Evolutionary conservation across 1,140 invertebrate genomes (phyloP), one percentile per base, ranked within the genome.

Genomic region (Triops cancriformis): DNA sequence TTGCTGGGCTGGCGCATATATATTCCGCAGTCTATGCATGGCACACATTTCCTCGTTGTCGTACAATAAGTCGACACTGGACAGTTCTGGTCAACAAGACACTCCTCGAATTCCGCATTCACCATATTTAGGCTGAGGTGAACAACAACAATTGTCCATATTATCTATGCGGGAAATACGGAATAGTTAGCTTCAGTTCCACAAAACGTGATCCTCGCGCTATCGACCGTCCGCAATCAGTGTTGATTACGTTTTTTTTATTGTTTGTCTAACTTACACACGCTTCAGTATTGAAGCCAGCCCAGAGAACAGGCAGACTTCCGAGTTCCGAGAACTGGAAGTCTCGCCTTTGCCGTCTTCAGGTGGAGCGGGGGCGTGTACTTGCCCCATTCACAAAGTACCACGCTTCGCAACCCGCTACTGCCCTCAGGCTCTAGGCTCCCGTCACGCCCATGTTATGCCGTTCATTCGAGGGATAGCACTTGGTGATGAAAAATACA

Each of bases 401-500:
- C n/a, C 31, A 64, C 51, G 51, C 51, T 37, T 37, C 31, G 31
- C 31, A 37, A 23, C 51, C 51, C 51, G 51, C 51, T 64, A 64
- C 51, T 64, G 14, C 51, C 51, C 51, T 64, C 51, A 64, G 51
- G 51, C 51, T 64, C 51, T 64, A 64, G 51, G 51, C 51, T 64
- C 14, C 23, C 51, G 14, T 64, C 51, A 23, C 23, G 7, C 51
- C 23, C 51, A 64, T 64, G 14, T 23, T 14, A 23, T 18, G 14
- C 14, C 14, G 51, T 64, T 64, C 51, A 64, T 64, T n/a, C 51
- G 51, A 64, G 51, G 51, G 2, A 9, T 12, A 64, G 18, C 51
- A 6, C 23, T 23, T n/a, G 10, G 51, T 64, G 51, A 64, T 18
- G 18, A 64, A 64, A 64, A 64, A 64, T 18, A 64, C 2, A 37